Conservation (phyloP, 2,797 vertebrate genomes). For the Anguilla pacifica region DNA sequence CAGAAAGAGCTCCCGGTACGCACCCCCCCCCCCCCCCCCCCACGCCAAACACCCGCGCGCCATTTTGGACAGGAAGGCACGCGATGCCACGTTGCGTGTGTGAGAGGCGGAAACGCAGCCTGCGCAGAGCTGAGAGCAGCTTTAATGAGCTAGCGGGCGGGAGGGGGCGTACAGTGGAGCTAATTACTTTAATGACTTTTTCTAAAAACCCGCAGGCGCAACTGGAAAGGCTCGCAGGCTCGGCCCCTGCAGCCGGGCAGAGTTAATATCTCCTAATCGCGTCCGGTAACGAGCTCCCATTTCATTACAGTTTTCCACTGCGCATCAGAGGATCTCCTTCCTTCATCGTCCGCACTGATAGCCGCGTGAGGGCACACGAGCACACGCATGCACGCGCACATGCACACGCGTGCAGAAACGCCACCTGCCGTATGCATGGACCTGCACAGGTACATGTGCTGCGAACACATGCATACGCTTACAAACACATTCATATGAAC, state of each 20-base stretch:
- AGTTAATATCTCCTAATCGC: slow-evolving; percentile 43
- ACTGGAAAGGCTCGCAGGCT: slow-evolving; percentile 33
- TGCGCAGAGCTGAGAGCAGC: neutral
- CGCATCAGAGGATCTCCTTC: neutral
- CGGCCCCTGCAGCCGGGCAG: slow-evolving; percentile 19
- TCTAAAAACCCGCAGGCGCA: slow-evolving; percentile 21
- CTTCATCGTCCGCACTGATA: neutral
- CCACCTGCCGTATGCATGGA: neutral
- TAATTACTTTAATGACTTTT: slow-evolving; percentile 28
- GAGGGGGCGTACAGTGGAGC: neutral
- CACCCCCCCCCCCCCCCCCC: neutral
- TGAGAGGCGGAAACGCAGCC: neutral
- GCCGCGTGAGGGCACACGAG: neutral
- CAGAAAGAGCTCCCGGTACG: neutral
- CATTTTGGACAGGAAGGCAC: neutral
- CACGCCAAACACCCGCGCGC: neutral
- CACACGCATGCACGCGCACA: neutral
- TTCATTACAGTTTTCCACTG: slow-evolving; percentile 42
- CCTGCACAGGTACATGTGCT: neutral
- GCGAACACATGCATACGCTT: too few relatives aligned
- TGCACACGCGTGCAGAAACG: neutral
- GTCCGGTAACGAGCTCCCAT: slow-evolving; percentile 41
- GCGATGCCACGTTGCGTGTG: neutral
- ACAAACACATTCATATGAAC: neutral
- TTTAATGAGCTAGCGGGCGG: neutral